Base-by-base conservation (phyloP, 2,113 vertebrate genomes). In the Propithecus coquereli region DNA sequence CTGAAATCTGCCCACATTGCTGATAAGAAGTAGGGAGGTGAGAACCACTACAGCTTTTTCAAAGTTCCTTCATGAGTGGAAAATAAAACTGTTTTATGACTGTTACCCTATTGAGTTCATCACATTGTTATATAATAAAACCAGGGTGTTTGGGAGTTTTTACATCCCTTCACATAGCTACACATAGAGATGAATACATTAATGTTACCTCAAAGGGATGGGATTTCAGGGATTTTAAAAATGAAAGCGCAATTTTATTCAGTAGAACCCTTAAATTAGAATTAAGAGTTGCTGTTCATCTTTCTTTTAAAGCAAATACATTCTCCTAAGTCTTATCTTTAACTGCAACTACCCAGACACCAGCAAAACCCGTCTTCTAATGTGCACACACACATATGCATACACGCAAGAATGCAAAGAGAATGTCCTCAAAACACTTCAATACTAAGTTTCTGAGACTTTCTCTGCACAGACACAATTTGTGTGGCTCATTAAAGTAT, bases 401-500 rank as follows among this genome's bases (percentile, higher is more conserved):
- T 8, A 18, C 40, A 63, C 2, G 6, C 4, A 52, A 18, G 10
- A 37, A 25, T 30, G 13, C 5, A 74, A 66, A 89, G 18, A 22
- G 1, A 70, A 83, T 47, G 73, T 87, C 65, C 87, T 94, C 47
- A 52, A 85, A 87, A 90, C 66, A 52, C 27, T 81, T 94, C 37
- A n/a, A 1, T 74, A 20, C 8, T n/a, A 91, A 87, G 34, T 77
- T 95, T 95, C 77, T 43, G 32, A 87, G 37, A 40, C 43, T 77
- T 81, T 85, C 37, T 93, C 30, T 50, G 80, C 37, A 93, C 66
- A 94, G 70, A 95, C 0, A 7, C 27, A 91, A 97, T 96, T 90
- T 81, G 59, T 90, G 57, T 80, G 11, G 59, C 68, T 98, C 89
- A 87, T 97, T 97, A 96, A 59, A 87, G 37, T 59, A 34, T 73